phyloP scores from a whole-genome alignment of 2,113 vertebrate genomes.

The Scolopax mira region DNA sequence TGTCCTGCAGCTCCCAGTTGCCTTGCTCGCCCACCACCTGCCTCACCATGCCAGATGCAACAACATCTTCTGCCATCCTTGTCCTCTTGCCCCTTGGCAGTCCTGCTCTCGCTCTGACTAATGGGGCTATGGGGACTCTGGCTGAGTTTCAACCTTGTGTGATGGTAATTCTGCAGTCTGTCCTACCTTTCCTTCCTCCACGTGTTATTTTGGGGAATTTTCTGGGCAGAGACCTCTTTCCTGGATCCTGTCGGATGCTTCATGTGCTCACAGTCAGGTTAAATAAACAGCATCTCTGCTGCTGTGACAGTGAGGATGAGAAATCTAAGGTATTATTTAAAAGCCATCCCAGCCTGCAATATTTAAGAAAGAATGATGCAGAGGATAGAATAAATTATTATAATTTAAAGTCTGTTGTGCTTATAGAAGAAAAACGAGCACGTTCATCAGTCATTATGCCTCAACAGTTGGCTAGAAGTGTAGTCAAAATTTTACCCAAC shows the following conservation, averaged over 20 bases:
- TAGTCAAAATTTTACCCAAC: neutral
- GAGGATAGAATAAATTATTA: neutral
- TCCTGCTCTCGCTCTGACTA: neutral
- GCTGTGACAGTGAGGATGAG: neutral
- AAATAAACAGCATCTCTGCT: neutral
- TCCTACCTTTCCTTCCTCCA: neutral
- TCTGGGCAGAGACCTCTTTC: neutral
- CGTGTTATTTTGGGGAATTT: accelerated
- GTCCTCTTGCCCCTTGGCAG: neutral
- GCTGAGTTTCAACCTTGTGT: neutral
- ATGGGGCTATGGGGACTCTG: neutral
- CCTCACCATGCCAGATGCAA: too few species aligned
- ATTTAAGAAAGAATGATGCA: neutral
- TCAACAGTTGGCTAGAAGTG: neutral
- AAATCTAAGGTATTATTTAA: neutral
- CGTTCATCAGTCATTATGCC: neutral
- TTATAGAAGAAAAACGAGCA: neutral
- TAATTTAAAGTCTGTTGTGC: neutral
- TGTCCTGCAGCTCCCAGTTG: neutral
- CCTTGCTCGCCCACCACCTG: neutral
- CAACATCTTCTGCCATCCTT: neutral
- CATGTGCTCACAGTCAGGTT: accelerated
- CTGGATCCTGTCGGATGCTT: neutral
- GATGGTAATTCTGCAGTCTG: neutral
- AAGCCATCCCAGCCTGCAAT: neutral